Evolutionary conservation across 2,113 vertebrate species (phyloP), one percentile per base, ranked within the genome.

Genomic region (Gadus chalcogrammus): DNA sequence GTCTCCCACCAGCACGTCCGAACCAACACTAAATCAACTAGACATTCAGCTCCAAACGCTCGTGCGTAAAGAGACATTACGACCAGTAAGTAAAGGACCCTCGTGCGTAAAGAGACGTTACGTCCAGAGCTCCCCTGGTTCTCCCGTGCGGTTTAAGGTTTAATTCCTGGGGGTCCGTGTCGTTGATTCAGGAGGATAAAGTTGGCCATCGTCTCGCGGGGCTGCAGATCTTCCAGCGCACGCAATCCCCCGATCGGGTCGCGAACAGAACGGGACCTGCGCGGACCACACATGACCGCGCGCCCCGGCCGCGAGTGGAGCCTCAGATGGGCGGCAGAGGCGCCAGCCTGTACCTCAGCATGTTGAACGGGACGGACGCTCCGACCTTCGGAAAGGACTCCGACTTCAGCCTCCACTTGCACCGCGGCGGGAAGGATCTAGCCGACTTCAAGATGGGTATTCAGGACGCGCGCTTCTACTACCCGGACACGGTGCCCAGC

Each of bases 271-370:
- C 78, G 67, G 80, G 74, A 75, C 64, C 69, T 7, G 67, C 76
- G 71, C 58, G 60, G 65, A 48, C 78, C 85, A 78, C 89, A 77
- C 89, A 92, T 93, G 92, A 82, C 79, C 76, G 81, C 84, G 72
- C 79, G 76, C 83, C 85, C 84, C 75, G 65, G 73, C 70, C 78
- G 27, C 70, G 79, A 81, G 76, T 80, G 82, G 71, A 79, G 85
- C 90, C 92, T 90, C 91, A 90, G 76, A 95, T 95, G 94, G 94
- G 94, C 89, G 94, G 93, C 82, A 90, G 92, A 92, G 93, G 93
- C 75, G 91, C 91, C 78, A 91, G 88, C 81, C 89, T 94, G 72
- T 88, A 91, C 87, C 89, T 91, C 92, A 93, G 92, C 84, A 95
- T 95, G 94, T 93, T 95, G 91, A 93, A 91, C 93, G 91, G 92